Evolutionary conservation across 2,888 invertebrate genomes (phyloP).

Genomic region (Idaea biselata): DNA sequence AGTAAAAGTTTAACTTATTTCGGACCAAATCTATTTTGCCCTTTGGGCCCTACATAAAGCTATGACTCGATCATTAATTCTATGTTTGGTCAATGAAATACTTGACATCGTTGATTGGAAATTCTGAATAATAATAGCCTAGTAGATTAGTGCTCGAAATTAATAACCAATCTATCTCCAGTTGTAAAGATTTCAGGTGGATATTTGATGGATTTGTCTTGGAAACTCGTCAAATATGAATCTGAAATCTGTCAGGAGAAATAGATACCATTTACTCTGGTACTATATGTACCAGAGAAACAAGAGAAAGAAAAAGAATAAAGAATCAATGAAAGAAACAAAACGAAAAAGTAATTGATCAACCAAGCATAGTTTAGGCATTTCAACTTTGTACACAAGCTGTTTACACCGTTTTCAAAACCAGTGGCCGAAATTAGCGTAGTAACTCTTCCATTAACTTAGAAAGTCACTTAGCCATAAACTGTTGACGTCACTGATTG

Average conservation of each 20-base stretch:
- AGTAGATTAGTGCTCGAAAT: too few species aligned
- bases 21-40: background rate
- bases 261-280: too few species aligned
- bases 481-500: background rate
- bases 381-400: background rate
- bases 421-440: background rate
- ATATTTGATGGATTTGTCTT: too few species aligned
- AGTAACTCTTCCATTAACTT: background rate
- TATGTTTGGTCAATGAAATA: too few species aligned
- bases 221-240: too few species aligned
- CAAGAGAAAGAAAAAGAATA: background rate
- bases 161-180: too few species aligned
- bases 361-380: background rate
- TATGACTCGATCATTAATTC: too few species aligned
- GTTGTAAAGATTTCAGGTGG: too few species aligned
- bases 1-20: background rate
- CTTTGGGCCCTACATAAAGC: background rate
- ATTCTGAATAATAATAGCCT: too few species aligned
- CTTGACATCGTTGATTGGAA: too few species aligned
- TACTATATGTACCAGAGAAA: too few species aligned
- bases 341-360: background rate
- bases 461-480: background rate
- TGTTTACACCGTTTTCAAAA: background rate
- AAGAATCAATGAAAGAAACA: background rate
- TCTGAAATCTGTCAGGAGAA: too few species aligned